These are phyloP conservation scores for Stenurella melanura DNA, from an alignment of 2,888 invertebrate species.

Conservation along the genomic window DNA sequence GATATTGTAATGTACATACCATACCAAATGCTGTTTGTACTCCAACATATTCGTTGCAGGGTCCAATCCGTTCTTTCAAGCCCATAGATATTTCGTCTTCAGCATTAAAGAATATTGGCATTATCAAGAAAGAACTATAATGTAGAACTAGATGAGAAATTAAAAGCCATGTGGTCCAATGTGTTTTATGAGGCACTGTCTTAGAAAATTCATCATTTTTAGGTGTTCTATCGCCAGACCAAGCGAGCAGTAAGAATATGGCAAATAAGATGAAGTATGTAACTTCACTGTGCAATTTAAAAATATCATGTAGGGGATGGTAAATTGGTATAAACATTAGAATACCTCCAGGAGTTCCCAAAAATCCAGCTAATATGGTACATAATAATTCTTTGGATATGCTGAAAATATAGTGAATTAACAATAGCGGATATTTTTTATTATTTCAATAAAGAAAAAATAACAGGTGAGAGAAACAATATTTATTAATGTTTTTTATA, in stretches of 20 bases:
- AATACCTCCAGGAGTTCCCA: conserved; percentile 85
- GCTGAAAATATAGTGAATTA: conserved; percentile 64
- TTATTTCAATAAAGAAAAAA: not conserved
- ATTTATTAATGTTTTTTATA: conserved; percentile 20
- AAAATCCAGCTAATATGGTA: conserved; percentile 77
- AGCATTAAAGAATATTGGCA: conserved; percentile 81
- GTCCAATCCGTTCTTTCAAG: conserved; percentile 84
- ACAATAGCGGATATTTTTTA: not conserved
- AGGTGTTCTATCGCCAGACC: conserved; percentile 77
- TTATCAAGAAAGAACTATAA: conserved; percentile 78
- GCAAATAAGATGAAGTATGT: conserved; percentile 81
- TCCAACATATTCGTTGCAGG: conserved; percentile 78
- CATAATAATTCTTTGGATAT: conserved; percentile 75
- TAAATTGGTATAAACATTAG: conserved; percentile 84
- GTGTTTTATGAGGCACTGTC: conserved; percentile 51
- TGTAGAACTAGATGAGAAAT: conserved; percentile 77
- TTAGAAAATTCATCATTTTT: conserved; percentile 62
- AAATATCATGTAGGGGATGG: conserved; percentile 84
- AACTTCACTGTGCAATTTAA: conserved; percentile 82
- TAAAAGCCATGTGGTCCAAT: conserved; percentile 70
- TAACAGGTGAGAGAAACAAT: conserved; percentile 51
- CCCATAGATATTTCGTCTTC: conserved; percentile 82
- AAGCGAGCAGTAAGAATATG: conserved; percentile 77
- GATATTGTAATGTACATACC: conserved; percentile 75
- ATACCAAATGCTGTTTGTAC: conserved; percentile 82